Conservation (phyloP, 2,797 vertebrate species). For the Lutra lutra region DNA sequence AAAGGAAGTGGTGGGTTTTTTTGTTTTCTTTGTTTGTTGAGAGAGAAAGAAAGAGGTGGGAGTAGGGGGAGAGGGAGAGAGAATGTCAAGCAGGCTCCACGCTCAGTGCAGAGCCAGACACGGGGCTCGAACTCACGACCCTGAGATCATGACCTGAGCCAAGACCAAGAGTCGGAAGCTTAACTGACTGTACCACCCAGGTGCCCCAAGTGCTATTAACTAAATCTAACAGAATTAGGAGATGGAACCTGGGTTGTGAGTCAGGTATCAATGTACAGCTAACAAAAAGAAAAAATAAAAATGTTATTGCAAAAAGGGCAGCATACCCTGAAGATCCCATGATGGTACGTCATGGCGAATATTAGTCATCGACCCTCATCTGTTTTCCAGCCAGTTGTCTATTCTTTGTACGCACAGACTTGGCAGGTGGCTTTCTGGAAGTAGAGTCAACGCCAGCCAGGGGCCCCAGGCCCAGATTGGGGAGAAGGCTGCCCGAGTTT, state of each 20-base stretch:
- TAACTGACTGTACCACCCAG: not conserved
- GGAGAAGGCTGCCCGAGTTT: not conserved
- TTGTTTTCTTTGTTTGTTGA: not conserved
- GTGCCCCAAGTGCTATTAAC: not conserved
- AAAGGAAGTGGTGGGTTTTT: not conserved
- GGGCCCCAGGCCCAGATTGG: not conserved
- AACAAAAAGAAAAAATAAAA: not conserved
- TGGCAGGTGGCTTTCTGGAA: not conserved
- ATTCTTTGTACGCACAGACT: not conserved
- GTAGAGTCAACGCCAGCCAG: not conserved
- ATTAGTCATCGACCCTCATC: not conserved
- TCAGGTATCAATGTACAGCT: not conserved
- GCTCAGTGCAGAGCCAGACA: not conserved
- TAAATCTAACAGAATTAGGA: not conserved
- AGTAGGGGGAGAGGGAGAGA: not conserved
- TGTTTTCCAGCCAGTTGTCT: not conserved
- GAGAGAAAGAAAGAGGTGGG: not conserved
- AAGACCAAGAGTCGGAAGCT: not conserved
- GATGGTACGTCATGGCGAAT: not conserved
- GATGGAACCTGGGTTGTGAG: not conserved
- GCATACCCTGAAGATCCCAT: accelerated
- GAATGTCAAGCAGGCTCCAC: not conserved
- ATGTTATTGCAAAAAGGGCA: not conserved
- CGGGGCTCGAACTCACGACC: not conserved
- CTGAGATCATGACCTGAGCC: not conserved